A percentile compares a stretch with the other conserved stretches of the same genome.
These are phyloP conservation scores for Noctua janthina DNA, from an alignment of 2,888 invertebrate genomes.

Conservation along the genomic window DNA sequence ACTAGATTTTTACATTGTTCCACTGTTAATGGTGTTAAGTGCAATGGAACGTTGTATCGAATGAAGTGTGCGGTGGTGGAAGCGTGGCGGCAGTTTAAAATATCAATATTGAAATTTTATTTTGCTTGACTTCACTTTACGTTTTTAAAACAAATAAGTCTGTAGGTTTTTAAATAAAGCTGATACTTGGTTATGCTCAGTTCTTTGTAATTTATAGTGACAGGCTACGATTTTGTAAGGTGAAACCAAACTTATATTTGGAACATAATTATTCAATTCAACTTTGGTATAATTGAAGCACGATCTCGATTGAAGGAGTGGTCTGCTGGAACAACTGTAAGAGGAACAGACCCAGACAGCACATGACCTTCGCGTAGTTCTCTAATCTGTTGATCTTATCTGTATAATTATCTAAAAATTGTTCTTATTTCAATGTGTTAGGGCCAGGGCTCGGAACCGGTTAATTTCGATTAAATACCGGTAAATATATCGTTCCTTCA, in stretches of 20 bases:
- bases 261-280: not conserved
- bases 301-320: not conserved
- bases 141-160: not conserved
- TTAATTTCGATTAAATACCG: no score
- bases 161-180: not conserved
- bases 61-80: not conserved
- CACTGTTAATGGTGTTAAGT: not conserved
- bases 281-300: not conserved
- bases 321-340: not conserved
- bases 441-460: no score
- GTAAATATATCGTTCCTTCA: no score
- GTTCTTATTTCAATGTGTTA: not conserved
- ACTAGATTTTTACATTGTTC: not conserved
- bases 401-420: not conserved
- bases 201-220: not conserved
- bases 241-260: no score
- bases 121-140: not conserved
- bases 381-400: not conserved
- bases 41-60: slow-evolving; percentile 32
- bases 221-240: not conserved
- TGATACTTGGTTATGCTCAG: not conserved
- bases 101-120: not conserved
- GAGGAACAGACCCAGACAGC: not conserved
- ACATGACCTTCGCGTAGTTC: not conserved
- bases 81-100: slow-evolving; percentile 15